These are phyloP conservation scores for Connochaetes taurinus DNA, from an alignment of 2,113 vertebrate genomes.

Conservation along the genomic window DNA sequence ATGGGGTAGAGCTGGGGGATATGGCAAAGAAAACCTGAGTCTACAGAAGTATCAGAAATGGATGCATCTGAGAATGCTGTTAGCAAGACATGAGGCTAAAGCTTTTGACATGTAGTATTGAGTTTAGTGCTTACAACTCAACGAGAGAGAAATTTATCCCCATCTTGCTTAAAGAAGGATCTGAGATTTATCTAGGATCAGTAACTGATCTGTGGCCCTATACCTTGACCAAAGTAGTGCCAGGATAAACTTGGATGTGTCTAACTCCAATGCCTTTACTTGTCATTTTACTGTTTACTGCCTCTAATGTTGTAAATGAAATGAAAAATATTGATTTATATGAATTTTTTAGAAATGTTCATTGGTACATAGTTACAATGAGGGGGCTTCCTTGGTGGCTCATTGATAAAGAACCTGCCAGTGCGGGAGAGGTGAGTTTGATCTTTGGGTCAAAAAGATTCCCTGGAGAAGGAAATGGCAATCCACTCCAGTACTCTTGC, in stretches of 20 bases:
- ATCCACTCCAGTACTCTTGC: not conserved
- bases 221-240: not conserved
- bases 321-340: not conserved
- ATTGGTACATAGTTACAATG: not conserved
- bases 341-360: not conserved
- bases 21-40: not conserved
- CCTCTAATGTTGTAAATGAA: not conserved
- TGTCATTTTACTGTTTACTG: not conserved
- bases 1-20: not conserved
- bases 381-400: not conserved
- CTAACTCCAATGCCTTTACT: not conserved
- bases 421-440: not conserved
- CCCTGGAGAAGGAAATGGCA: not conserved
- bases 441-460: not conserved
- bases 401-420: not conserved
- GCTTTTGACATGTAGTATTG: not conserved
- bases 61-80: not conserved
- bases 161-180: not conserved
- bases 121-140: not conserved
- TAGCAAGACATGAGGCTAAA: not conserved
- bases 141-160: not conserved
- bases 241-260: not conserved
- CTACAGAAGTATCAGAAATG: not conserved
- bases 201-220: not conserved
- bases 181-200: not conserved